Evolutionary conservation across 2,797 vertebrate genomes (phyloP).

Genomic region (Amazona ochrocephala): DNA sequence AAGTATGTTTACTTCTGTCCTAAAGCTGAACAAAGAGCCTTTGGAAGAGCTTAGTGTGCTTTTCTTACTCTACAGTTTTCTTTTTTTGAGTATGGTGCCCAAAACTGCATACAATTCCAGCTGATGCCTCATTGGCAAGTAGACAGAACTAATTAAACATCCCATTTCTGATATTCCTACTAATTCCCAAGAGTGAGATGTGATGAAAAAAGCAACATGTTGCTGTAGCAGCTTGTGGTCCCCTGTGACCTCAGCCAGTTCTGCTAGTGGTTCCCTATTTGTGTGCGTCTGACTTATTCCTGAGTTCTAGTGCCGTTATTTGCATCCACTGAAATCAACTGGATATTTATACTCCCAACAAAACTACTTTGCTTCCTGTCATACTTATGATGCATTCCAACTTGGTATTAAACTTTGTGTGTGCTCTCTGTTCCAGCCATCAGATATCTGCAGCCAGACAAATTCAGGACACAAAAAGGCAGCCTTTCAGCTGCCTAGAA

Average conservation of each 20-base stretch:
- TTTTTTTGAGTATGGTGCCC: neutral
- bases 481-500: neutral
- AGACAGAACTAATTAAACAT: slow-evolving; percentile 11
- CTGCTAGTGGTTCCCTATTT: neutral
- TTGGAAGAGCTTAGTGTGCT: neutral
- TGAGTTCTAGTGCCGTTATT: neutral
- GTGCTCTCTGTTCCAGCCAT: neutral
- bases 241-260: neutral
- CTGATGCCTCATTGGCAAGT: neutral
- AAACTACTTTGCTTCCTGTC: neutral
- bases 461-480: slow-evolving; percentile 40
- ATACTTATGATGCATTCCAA: fast-evolving
- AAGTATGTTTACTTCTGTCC: neutral
- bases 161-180: neutral
- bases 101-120: neutral
- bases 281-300: neutral
- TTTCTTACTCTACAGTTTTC: neutral
- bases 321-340: neutral
- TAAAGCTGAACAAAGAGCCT: neutral
- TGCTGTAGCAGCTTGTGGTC: slow-evolving; percentile 16
- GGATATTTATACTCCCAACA: neutral
- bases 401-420: neutral
- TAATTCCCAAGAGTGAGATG: neutral
- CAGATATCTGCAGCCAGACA: neutral
- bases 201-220: neutral